Conservation (phyloP, 2,797 vertebrate genomes). For the Trematomus bernacchii region DNA sequence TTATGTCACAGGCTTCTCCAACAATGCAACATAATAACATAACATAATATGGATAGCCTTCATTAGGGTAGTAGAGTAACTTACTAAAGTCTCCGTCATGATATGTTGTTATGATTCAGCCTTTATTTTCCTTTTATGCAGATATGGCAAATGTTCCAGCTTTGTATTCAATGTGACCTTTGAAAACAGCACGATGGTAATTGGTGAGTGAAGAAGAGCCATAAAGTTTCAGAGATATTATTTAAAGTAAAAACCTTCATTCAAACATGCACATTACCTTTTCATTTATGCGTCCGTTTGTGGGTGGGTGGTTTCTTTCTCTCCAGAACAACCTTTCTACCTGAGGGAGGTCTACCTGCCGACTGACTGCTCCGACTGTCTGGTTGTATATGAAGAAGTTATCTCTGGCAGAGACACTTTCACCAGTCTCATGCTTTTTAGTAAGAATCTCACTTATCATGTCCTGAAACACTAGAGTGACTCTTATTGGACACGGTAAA, state of each 20-base stretch:
- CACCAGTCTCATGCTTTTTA: conserved; percentile 70
- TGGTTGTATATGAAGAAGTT: conserved; percentile 64
- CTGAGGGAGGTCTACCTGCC: conserved; percentile 72
- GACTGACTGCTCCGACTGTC: conserved; percentile 65
- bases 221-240: background rate
- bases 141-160: conserved; percentile 60
- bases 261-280: background rate
- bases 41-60: background rate
- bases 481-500: background rate
- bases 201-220: conserved; percentile 63
- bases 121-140: conserved; percentile 29
- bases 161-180: conserved; percentile 65
- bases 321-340: conserved; percentile 71
- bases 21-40: too few species aligned
- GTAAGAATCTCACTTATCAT: conserved; percentile 56
- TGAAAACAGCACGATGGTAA: conserved; percentile 70
- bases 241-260: background rate
- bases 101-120: background rate
- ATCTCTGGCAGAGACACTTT: conserved; percentile 54
- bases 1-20: too few species aligned
- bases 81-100: background rate
- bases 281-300: background rate
- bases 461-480: background rate
- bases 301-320: background rate
- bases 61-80: background rate